Evolutionary conservation across 2,888 invertebrate genomes (phyloP).

Genomic region (Pachycephus smyrnensis): DNA sequence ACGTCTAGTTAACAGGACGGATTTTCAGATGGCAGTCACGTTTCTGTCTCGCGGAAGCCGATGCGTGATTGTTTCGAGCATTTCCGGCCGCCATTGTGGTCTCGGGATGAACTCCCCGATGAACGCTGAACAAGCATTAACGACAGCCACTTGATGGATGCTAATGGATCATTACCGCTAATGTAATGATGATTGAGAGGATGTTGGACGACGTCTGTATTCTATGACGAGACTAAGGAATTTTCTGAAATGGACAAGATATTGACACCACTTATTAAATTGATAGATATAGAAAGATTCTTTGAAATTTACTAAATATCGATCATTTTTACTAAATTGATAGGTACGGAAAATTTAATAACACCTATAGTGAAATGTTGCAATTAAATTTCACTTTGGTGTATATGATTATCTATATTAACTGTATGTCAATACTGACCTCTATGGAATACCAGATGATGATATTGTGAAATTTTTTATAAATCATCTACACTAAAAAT

Average conservation of each 20-base stretch:
- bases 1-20: constrained; percentile 12
- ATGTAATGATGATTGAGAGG: constrained; percentile 61
- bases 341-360: neutral
- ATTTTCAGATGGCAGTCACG: constrained; percentile 42
- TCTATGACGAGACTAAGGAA: neutral
- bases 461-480: no score
- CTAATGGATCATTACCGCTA: constrained; percentile 58
- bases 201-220: constrained; percentile 38
- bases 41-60: constrained; percentile 37
- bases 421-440: no score
- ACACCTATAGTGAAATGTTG: no score
- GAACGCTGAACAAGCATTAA: constrained; percentile 48
- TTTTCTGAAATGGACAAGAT: neutral
- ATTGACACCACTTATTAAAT: neutral
- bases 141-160: constrained; percentile 59
- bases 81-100: constrained; percentile 40
- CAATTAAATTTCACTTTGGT: neutral
- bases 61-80: constrained; percentile 50
- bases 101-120: constrained; percentile 43
- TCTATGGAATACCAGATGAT: no score
- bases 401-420: no score
- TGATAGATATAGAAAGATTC: neutral
- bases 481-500: no score
- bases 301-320: neutral
- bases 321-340: neutral